Evolutionary conservation across 1,140 invertebrate species (phyloP), one percentile per base, ranked within the genome.

Genomic region (Elysia chlorotica): DNA sequence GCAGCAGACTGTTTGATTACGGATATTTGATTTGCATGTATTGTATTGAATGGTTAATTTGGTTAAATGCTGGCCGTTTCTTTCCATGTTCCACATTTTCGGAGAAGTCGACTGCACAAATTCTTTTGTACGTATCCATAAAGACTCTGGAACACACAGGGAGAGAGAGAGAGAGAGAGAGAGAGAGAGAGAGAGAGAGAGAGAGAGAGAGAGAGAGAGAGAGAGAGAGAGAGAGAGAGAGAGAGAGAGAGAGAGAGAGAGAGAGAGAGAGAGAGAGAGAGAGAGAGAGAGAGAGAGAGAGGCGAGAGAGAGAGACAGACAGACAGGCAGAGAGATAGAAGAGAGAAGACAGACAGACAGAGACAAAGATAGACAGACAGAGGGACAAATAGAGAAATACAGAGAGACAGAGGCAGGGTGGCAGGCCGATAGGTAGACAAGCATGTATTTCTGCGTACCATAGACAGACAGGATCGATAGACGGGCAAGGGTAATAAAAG

Each of bases 101-200:
- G n/a, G n/a, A n/a, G n/a, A n/a, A n/a, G n/a, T n/a, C n/a, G n/a
- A n/a, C n/a, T n/a, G n/a, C n/a, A n/a, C n/a, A n/a, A n/a, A n/a
- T n/a, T n/a, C n/a, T n/a, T n/a, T n/a, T n/a, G n/a, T n/a, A n/a
- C n/a, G n/a, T n/a, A n/a, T n/a, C n/a, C n/a, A n/a, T n/a, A n/a
- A n/a, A n/a, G n/a, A n/a, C n/a, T n/a, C n/a, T n/a, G n/a, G n/a
- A n/a, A 48, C 6, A 30, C 28, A 30, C 10, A 23, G 57, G 57
- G 57, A 48, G 65, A n/a, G 38, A 68, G 41, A 66, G 35, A 71
- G 62, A 66, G 56, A 66, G 70, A 66, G 56, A 71, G 70, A 65
- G 56, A 66, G 59, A 65, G 59, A 71, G 59, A 33, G 59, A 65
- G 59, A 71, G 31, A 65, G 62, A 4, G 56, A 65, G 59, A 61